phyloP scores from a whole-genome alignment of 1,140 invertebrate genomes.

The Drosophila tsacasi region DNA sequence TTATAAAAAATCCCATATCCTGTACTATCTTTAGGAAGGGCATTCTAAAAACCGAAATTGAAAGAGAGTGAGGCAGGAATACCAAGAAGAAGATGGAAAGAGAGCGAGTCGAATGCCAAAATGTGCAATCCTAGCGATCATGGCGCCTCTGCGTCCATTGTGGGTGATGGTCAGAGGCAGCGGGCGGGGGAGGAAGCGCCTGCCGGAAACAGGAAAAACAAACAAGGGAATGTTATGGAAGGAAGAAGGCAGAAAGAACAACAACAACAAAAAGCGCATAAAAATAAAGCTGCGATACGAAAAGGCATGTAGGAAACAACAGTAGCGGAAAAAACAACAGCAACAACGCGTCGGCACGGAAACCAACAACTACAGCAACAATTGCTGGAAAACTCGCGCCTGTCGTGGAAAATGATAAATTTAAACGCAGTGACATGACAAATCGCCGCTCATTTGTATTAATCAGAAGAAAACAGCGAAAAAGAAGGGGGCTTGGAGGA shows the following conservation, averaged over 20 bases:
- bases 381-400: slow-evolving; percentile 61
- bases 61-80: neutral
- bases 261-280: slow-evolving; percentile 27
- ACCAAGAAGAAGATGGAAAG: neutral
- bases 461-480: slow-evolving; percentile 67
- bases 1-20: neutral
- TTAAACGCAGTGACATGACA: slow-evolving; percentile 84
- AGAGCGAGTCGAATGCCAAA: slow-evolving; percentile 62
- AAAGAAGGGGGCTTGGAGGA: neutral
- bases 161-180: slow-evolving; percentile 20
- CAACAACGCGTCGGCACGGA: slow-evolving; percentile 21
- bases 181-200: slow-evolving; percentile 34
- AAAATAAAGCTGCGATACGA: slow-evolving; percentile 58
- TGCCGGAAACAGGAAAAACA: slow-evolving; percentile 77
- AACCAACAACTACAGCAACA: slow-evolving; percentile 19
- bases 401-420: slow-evolving; percentile 82
- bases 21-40: slow-evolving; percentile 1
- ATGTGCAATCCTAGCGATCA: slow-evolving; percentile 75
- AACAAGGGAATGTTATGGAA: slow-evolving; percentile 66
- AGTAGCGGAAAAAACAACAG: slow-evolving; percentile 27
- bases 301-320: slow-evolving; percentile 70
- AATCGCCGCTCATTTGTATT: slow-evolving; percentile 83
- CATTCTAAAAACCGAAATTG: slow-evolving; percentile 4
- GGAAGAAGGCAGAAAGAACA: slow-evolving; percentile 24
- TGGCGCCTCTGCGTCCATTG: slow-evolving; percentile 59